A percentile compares a stretch with the other conserved stretches of the same genome.
phyloP scores from a whole-genome alignment of 2,113 vertebrate species.

The Arothron firmamentum region DNA sequence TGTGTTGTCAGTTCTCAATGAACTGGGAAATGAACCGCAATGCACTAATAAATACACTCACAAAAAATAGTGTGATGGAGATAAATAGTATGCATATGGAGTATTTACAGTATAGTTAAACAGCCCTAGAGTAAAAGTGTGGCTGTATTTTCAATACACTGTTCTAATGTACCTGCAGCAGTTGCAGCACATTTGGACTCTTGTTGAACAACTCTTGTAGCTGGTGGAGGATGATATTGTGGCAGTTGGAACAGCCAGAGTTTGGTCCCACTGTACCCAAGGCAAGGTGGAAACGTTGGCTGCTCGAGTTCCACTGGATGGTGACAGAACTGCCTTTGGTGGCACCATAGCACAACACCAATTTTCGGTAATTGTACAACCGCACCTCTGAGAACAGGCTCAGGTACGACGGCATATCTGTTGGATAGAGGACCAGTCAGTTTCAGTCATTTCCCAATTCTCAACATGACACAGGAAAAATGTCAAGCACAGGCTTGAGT shows the following conservation, averaged over 20 bases:
- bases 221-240: slow-evolving; percentile 98
- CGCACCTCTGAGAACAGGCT: slow-evolving; percentile 94
- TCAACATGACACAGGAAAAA: too few species aligned
- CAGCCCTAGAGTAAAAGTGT: background rate
- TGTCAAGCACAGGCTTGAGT: too few species aligned
- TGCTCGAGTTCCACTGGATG: slow-evolving; percentile 94
- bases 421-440: too few species aligned
- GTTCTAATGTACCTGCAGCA: slow-evolving; percentile 82
- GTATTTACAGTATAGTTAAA: background rate
- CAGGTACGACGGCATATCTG: slow-evolving; percentile 92
- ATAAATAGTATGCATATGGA: too few species aligned
- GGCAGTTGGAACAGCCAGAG: slow-evolving; percentile 98
- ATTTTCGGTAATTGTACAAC: slow-evolving; percentile 95
- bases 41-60: background rate
- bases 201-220: slow-evolving; percentile 99
- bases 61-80: background rate
- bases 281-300: slow-evolving; percentile 92
- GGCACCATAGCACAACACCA: slow-evolving; percentile 94
- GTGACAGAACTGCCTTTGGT: slow-evolving; percentile 98
- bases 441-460: too few species aligned
- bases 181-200: slow-evolving; percentile 89
- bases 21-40: too few species aligned
- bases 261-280: slow-evolving; percentile 97
- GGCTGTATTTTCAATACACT: background rate
- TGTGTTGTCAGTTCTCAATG: too few species aligned